Base-by-base conservation (phyloP, 2,797 vertebrate species). In the Dermochelys coriacea region DNA sequence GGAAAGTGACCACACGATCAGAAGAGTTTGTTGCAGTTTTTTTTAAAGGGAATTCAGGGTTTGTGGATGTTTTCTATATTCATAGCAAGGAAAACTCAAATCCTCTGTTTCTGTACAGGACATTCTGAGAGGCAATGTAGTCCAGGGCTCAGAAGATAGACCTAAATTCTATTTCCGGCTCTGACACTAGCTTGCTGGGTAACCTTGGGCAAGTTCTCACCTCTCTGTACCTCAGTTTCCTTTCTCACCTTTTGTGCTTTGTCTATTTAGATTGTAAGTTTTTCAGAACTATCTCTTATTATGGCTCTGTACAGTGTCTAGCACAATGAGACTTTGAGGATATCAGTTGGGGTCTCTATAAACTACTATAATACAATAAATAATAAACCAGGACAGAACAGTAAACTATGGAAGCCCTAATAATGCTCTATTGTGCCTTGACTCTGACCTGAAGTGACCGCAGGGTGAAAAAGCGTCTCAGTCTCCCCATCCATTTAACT, bases 301-400 rank as follows among this genome's bases (percentile, higher is more conserved):
- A 45, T 6, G 14, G 23, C 11, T 49, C 80, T 34, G 27, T 0
- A 0, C 12, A 0, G 0, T 79, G 59, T 82, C 84, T 95, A 86
- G 81, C 54, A 55, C 25, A 55, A 55, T 11, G 12, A 6, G 57
- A 59, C 57, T 25, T 85, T 87, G 51, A 51, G 51, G 61, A 3
- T 52, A 54, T 61, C 75, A 86, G 12, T 37, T 37, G 64, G n/a
- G n/a, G 19, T 11, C 10, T 23, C n/a, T 71, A 71, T 21, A 71
- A 71, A 37, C n/a, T 37, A 37, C 18, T 37, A n/a, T 71, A 71
- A n/a, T 71, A 71, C n/a, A 71, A 37, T 71, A 37, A 71, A 41
- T 41, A 71, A 37, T 41, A 37, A 37, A 37, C 10, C 34, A 41
- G 64, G n/a, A 37, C n/a, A 71, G 64, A 19, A 71, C 8, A n/a